Conservation (phyloP, 1,140 invertebrate genomes). For the Saccostrea glomerata region DNA sequence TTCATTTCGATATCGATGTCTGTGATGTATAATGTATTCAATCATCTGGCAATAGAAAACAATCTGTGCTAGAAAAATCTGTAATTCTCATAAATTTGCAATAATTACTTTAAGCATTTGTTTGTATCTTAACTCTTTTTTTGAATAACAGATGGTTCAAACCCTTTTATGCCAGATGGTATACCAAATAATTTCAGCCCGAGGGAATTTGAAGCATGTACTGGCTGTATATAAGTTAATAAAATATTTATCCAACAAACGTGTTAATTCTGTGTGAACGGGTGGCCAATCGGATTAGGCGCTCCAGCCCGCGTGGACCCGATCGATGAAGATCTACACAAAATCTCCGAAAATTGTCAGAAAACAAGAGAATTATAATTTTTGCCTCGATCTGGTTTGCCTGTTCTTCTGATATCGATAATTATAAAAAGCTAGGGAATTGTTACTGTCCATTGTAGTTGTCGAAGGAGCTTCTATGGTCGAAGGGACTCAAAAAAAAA, state of each 20-base stretch:
- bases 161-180: slow-evolving; percentile 28
- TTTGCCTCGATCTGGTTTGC: slow-evolving; percentile 19
- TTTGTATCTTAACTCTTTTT: background rate
- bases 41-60: background rate
- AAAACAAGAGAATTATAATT: slow-evolving; percentile 39
- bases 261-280: slow-evolving; percentile 16
- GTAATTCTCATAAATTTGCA: background rate
- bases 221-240: slow-evolving; percentile 36
- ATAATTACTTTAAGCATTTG: background rate
- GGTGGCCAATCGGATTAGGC: slow-evolving; percentile 16
- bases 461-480: background rate
- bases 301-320: background rate
- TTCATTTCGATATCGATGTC: background rate
- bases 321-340: slow-evolving; percentile 18
- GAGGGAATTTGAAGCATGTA: slow-evolving; percentile 35
- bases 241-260: slow-evolving; percentile 30
- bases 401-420: slow-evolving; percentile 24
- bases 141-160: slow-evolving; percentile 8
- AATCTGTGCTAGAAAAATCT: background rate
- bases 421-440: slow-evolving; percentile 30
- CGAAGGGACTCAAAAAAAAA: background rate
- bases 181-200: slow-evolving; percentile 19
- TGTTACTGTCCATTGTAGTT: slow-evolving; percentile 8
- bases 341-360: slow-evolving; percentile 31
- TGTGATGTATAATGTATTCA: slow-evolving; percentile 16